Percentiles rank a stretch among this genome's conserved stretches.
phyloP scores from a whole-genome alignment of 2,113 vertebrate species.

The Acinonyx jubatus region DNA sequence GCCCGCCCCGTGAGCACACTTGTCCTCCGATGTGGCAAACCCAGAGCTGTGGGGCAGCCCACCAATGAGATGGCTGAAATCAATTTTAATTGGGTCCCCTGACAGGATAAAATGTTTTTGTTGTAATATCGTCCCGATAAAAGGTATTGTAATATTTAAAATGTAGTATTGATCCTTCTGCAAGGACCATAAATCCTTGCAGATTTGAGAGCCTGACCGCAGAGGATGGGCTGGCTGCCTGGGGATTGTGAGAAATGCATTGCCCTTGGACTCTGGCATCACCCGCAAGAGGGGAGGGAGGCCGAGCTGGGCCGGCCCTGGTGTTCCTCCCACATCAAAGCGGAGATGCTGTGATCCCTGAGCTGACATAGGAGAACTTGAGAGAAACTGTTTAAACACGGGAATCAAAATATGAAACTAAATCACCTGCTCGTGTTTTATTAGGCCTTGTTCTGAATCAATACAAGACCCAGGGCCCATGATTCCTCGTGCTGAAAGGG shows the following conservation, averaged over 20 bases:
- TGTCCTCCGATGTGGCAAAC: neutral
- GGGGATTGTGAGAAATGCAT: constrained; percentile 51
- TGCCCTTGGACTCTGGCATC: neutral
- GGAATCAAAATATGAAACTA: constrained; percentile 69
- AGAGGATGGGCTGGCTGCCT: neutral
- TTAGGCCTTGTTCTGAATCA: constrained; percentile 65
- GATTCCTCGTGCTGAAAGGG: constrained; percentile 61
- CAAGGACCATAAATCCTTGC: constrained; percentile 43
- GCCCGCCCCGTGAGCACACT: accelerated
- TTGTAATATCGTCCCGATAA: constrained; percentile 68
- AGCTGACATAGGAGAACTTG: constrained; percentile 67
- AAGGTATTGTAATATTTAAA: constrained; percentile 73
- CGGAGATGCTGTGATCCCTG: constrained; percentile 35
- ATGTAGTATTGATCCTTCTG: constrained; percentile 35
- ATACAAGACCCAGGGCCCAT: constrained; percentile 50
- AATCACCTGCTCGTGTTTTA: constrained; percentile 74
- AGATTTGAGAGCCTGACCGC: neutral
- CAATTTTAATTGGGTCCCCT: neutral
- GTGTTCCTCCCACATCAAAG: constrained; percentile 48
- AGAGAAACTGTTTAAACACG: constrained; percentile 69
- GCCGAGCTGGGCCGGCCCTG: neutral
- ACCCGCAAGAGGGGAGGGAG: neutral
- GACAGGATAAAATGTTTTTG: constrained; percentile 76
- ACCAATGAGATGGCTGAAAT: neutral
- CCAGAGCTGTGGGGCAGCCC: neutral